phyloP scores from a whole-genome alignment of 2,113 vertebrate species.

The Danio rerio region DNA sequence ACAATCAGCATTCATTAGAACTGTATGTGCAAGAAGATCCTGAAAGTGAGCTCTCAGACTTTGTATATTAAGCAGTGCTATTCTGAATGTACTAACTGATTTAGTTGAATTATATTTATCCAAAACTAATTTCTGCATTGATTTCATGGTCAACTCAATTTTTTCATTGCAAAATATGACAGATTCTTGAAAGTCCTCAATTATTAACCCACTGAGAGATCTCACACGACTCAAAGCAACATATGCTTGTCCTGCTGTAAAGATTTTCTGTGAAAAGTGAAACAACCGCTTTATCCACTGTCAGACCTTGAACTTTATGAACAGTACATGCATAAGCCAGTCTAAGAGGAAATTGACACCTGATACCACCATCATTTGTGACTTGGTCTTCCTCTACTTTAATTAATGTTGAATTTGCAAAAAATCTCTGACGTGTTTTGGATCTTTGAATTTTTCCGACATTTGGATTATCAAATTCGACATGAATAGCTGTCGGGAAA shows the following conservation, averaged over 20 bases:
- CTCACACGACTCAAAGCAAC: conserved; percentile 22
- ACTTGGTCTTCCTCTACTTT: conserved; percentile 33
- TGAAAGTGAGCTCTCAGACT: conserved; percentile 34
- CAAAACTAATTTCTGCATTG: not conserved
- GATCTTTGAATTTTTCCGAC: conserved; percentile 21
- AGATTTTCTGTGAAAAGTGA: conserved; percentile 44
- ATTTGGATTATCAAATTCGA: conserved; percentile 32
- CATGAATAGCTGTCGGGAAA: conserved; percentile 13
- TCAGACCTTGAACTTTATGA: conserved; percentile 46
- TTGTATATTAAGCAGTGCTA: conserved; percentile 38
- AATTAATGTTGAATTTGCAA: conserved; percentile 20
- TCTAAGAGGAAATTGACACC: not conserved
- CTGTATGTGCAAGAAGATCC: conserved; percentile 12
- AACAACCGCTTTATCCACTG: conserved; percentile 36
- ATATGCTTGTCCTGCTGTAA: conserved; percentile 49
- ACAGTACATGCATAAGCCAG: conserved; percentile 1
- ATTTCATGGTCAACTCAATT: conserved; percentile 1
- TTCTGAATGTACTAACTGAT: not conserved
- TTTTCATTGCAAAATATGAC: conserved; percentile 25
- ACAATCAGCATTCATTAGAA: conserved; percentile 4
- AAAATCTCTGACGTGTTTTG: not conserved
- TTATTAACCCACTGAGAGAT: conserved; percentile 26
- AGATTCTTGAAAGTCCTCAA: conserved; percentile 34
- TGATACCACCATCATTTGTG: not conserved
- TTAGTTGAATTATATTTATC: too few species aligned